phyloP scores from a whole-genome alignment of 1,140 invertebrate genomes.

The Nixonia krombeini region DNA sequence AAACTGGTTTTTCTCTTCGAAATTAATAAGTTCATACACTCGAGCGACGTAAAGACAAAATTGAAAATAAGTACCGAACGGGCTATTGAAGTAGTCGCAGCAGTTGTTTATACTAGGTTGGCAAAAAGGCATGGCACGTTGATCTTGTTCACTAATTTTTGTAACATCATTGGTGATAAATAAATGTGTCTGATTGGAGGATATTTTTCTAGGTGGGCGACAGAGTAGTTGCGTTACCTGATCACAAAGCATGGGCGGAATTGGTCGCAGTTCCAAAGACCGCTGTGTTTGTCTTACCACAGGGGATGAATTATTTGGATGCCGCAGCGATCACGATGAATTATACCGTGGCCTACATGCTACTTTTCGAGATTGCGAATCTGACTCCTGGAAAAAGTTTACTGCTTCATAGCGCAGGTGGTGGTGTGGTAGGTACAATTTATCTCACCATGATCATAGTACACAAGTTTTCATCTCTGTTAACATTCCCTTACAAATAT shows the following conservation, averaged over 20 bases:
- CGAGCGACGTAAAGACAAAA: too few species aligned
- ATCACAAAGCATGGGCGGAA: constrained; percentile 89
- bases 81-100: too few species aligned
- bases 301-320: constrained; percentile 83
- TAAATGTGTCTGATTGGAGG: too few species aligned
- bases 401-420: constrained; percentile 88
- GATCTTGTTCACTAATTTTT: too few species aligned
- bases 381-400: constrained; percentile 84
- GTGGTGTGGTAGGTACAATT: constrained; percentile 85
- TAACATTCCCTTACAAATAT: too few species aligned
- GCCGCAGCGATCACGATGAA: constrained; percentile 89
- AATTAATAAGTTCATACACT: too few species aligned
- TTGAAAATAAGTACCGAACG: too few species aligned
- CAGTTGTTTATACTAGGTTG: too few species aligned
- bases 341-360: constrained; percentile 87
- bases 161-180: too few species aligned
- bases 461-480: too few species aligned
- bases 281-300: constrained; percentile 85
- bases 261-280: constrained; percentile 82
- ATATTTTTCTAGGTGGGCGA: constrained; percentile 81
- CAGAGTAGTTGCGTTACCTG: constrained; percentile 86
- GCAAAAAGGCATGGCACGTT: too few species aligned
- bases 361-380: constrained; percentile 87
- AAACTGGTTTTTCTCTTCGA: too few species aligned
- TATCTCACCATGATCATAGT: constrained; percentile 1